Conservation (phyloP, 2,888 invertebrate species). For the Agonum fuliginosum region DNA sequence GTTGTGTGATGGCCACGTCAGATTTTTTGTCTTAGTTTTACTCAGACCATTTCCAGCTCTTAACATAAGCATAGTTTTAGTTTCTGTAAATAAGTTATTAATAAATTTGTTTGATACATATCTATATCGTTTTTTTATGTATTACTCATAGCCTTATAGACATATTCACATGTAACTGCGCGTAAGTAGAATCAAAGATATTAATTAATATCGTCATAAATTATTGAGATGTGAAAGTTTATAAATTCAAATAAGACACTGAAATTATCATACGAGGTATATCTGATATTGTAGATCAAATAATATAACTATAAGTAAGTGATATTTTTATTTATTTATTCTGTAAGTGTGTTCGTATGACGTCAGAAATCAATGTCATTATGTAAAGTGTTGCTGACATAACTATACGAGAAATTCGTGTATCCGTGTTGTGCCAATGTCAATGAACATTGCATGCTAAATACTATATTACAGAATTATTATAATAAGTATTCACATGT, state of each 20-base stretch:
- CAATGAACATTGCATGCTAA: constrained; percentile 26
- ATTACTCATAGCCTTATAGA: neutral
- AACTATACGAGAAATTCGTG: neutral
- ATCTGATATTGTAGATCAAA: constrained; percentile 47
- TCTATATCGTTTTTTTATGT: neutral
- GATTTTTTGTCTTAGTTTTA: too few relatives aligned
- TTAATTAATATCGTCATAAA: constrained; percentile 54
- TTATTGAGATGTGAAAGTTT: constrained; percentile 56
- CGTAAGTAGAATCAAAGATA: constrained; percentile 45
- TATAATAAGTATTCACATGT: constrained; percentile 4
- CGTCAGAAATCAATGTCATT: constrained; percentile 50
- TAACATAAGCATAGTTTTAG: too few relatives aligned
- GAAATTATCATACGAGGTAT: constrained; percentile 46
- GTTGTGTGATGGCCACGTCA: too few relatives aligned
- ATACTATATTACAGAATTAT: too few relatives aligned
- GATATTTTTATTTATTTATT: constrained; percentile 51
- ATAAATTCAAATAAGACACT: constrained; percentile 57
- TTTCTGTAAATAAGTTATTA: too few relatives aligned
- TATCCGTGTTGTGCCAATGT: constrained; percentile 52
- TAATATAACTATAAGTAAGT: constrained; percentile 12
- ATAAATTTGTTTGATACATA: neutral
- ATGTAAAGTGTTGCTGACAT: constrained; percentile 24
- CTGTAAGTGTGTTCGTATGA: constrained; percentile 27
- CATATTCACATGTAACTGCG: neutral
- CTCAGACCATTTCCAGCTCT: too few relatives aligned